These are phyloP conservation scores for Ectropis crepuscularia DNA, from an alignment of 2,888 invertebrate genomes.

Conservation along the genomic window DNA sequence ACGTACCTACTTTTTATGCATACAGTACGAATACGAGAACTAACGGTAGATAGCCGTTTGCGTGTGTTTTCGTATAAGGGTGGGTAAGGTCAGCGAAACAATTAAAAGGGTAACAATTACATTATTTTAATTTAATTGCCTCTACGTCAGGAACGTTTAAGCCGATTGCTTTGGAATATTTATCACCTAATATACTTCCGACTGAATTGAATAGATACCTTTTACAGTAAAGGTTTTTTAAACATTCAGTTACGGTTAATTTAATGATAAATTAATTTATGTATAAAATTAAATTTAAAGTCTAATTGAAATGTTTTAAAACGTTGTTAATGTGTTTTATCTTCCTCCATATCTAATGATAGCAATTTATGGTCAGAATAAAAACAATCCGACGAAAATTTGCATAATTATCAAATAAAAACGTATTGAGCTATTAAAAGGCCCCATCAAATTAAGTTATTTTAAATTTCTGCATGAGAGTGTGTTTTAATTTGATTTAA, in stretches of 20 bases:
- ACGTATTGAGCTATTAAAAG: constrained; percentile 37
- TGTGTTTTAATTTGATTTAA: constrained; percentile 21
- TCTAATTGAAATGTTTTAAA: constrained; percentile 10
- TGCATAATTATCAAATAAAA: constrained; percentile 37
- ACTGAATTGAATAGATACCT: constrained; percentile 18
- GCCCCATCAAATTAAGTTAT: constrained; percentile 37
- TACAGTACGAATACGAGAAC: constrained; percentile 41
- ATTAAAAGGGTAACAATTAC: constrained; percentile 37
- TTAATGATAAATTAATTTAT: not conserved
- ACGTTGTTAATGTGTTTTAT: constrained; percentile 13
- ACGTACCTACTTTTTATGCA: constrained; percentile 28
- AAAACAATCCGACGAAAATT: constrained; percentile 31
- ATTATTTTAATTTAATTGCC: constrained; percentile 32
- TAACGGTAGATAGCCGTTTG: constrained; percentile 37
- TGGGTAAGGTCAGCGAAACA: constrained; percentile 51
- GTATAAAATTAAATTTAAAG: not conserved
- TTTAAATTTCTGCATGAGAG: constrained; percentile 24
- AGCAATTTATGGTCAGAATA: constrained; percentile 25
- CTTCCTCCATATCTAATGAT: constrained; percentile 20
- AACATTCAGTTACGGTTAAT: not conserved
- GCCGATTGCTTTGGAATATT: constrained; percentile 32
- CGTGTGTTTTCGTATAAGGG: constrained; percentile 57
- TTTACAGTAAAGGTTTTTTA: not conserved
- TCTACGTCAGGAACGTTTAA: constrained; percentile 33
- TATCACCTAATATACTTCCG: constrained; percentile 23